These are phyloP conservation scores for Colossoma macropomum DNA, from an alignment of 2,113 vertebrate species.

Conservation along the genomic window DNA sequence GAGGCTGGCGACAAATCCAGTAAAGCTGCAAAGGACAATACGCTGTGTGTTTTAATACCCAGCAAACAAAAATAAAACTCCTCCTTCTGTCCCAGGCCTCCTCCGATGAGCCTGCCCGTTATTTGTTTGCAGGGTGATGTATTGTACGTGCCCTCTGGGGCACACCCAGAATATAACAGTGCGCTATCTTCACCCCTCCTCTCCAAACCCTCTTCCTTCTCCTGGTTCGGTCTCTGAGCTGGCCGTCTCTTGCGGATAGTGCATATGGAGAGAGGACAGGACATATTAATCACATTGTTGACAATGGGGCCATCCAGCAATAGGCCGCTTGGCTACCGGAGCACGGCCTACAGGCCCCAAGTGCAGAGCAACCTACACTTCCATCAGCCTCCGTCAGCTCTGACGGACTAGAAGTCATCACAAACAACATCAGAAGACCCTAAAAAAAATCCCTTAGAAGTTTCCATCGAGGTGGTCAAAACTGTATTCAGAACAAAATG, in stretches of 20 bases:
- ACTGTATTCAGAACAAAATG: no score
- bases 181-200: constrained; percentile 63
- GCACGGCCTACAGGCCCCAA: not conserved
- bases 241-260: constrained; percentile 71
- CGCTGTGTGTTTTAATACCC: constrained; percentile 57
- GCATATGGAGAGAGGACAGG: constrained; percentile 65
- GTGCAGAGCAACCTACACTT: not conserved
- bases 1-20: constrained; percentile 26
- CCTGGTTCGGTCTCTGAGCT: constrained; percentile 37
- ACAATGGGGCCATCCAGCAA: constrained; percentile 67
- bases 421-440: not conserved
- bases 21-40: constrained; percentile 17
- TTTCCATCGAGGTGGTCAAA: not conserved
- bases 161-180: constrained; percentile 66
- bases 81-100: constrained; percentile 54
- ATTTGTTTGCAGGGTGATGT: constrained; percentile 74
- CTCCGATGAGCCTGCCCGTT: constrained; percentile 73
- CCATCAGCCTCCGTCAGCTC: not conserved
- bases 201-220: not conserved
- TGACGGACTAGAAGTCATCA: not conserved
- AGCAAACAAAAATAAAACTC: constrained; percentile 47
- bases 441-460: not conserved
- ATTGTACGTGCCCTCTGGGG: constrained; percentile 72
- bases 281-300: constrained; percentile 79
- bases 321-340: constrained; percentile 14